These are phyloP conservation scores for Diorhabda elongata DNA, from an alignment of 1,140 invertebrate species.

Conservation along the genomic window DNA sequence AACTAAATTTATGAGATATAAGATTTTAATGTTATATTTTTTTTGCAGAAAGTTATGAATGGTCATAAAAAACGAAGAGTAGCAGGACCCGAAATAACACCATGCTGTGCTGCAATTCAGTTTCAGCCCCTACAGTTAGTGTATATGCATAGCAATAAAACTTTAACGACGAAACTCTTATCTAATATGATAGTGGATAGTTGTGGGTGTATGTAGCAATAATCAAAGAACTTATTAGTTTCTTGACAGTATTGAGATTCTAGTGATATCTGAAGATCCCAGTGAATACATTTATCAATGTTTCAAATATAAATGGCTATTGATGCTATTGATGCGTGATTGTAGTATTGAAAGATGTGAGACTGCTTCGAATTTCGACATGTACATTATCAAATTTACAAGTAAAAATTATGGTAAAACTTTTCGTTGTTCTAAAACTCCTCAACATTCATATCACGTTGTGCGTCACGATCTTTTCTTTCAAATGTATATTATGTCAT, in stretches of 20 bases:
- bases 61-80: constrained; percentile 43
- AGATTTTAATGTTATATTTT: constrained; percentile 26
- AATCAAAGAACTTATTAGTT: constrained; percentile 7
- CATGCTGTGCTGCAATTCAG: constrained; percentile 73
- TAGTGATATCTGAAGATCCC: constrained; percentile 17
- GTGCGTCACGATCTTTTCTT: background rate
- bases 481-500: no score
- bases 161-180: constrained; percentile 68
- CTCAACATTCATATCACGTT: background rate
- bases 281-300: background rate
- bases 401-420: background rate
- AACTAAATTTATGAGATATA: constrained; percentile 10
- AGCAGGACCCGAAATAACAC: constrained; percentile 58
- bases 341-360: background rate
- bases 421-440: background rate
- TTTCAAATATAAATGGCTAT: background rate
- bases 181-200: constrained; percentile 81
- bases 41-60: constrained; percentile 61
- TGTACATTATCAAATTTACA: background rate
- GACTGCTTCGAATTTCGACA: background rate
- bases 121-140: constrained; percentile 70
- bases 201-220: constrained; percentile 71
- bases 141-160: constrained; percentile 69
- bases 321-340: background rate
- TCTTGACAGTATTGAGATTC: constrained; percentile 18